phyloP scores from a whole-genome alignment of 2,888 invertebrate genomes.

The Listrodromus nycthemerus region DNA sequence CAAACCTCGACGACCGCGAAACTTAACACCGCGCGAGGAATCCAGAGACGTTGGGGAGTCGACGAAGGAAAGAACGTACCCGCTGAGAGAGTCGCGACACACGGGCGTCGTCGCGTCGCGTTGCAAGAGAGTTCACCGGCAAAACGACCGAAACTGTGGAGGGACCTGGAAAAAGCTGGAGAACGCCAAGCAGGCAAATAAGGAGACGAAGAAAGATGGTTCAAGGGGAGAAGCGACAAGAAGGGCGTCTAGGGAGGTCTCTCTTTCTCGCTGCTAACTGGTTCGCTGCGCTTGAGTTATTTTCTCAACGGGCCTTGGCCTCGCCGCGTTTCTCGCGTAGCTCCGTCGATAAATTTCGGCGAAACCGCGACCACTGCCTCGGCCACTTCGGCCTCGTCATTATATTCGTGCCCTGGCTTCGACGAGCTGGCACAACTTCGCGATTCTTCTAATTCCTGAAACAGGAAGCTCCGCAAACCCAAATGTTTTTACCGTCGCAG shows the following conservation, averaged over 20 bases:
- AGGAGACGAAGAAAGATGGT: slow-evolving; percentile 62
- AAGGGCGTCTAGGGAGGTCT: slow-evolving; percentile 49
- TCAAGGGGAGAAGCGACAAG: slow-evolving; percentile 44
- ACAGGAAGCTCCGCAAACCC: slow-evolving; percentile 44
- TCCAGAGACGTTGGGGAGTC: slow-evolving; percentile 61
- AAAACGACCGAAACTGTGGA: slow-evolving; percentile 35
- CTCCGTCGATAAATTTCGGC: slow-evolving; percentile 67
- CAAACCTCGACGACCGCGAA: slow-evolving; percentile 81
- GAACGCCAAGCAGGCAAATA: slow-evolving; percentile 58
- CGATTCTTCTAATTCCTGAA: slow-evolving; percentile 33
- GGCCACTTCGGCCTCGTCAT: slow-evolving; percentile 65
- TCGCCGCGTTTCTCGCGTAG: slow-evolving; percentile 59
- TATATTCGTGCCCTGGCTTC: slow-evolving; percentile 43
- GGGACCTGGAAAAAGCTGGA: slow-evolving; percentile 28
- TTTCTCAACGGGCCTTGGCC: slow-evolving; percentile 61
- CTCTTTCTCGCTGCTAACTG: slow-evolving; percentile 65
- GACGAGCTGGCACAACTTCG: slow-evolving; percentile 15
- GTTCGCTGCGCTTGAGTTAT: slow-evolving; percentile 71
- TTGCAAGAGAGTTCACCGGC: slow-evolving; percentile 18
- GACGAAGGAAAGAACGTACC: slow-evolving; percentile 59
- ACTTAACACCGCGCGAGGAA: slow-evolving; percentile 79
- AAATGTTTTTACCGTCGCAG: not conserved
- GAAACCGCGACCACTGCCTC: slow-evolving; percentile 27
- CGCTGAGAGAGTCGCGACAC: slow-evolving; percentile 31
- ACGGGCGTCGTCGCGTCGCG: slow-evolving; percentile 43